These are phyloP conservation scores for Pseudoips prasinana DNA, from an alignment of 2,888 invertebrate species.

Conservation along the genomic window DNA sequence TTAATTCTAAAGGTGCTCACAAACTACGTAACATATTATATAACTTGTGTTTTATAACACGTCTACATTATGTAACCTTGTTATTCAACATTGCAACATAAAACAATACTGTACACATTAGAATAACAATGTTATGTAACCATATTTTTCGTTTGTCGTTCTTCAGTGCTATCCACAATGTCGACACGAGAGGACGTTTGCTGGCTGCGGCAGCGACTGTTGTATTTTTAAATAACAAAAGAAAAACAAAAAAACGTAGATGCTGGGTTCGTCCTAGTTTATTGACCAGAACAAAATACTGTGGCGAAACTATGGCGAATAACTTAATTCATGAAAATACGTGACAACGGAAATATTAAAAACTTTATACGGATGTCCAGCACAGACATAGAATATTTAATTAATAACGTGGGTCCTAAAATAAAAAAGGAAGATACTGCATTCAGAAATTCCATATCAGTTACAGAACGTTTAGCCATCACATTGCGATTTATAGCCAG, in stretches of 20 bases:
- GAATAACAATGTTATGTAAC: slow-evolving; percentile 1
- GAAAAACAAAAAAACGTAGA: slow-evolving; percentile 4
- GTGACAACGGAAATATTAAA: slow-evolving; percentile 6
- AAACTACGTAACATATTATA: slow-evolving; percentile 1
- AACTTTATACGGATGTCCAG: slow-evolving; percentile 21
- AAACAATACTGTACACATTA: slow-evolving; percentile 3
- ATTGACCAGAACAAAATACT: slow-evolving; percentile 3
- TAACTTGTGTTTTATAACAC: slow-evolving; percentile 4
- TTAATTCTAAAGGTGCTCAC: too few species aligned
- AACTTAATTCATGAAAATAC: slow-evolving; percentile 1
- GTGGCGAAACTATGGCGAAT: slow-evolving; percentile 1
- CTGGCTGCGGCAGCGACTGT: slow-evolving; percentile 1
- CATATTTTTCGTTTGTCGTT: slow-evolving; percentile 2
- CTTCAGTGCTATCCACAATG: slow-evolving; percentile 1
- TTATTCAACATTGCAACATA: slow-evolving; percentile 3
- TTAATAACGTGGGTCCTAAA: slow-evolving; percentile 18
- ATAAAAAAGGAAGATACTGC: slow-evolving; percentile 16
- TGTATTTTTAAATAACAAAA: slow-evolving; percentile 1
- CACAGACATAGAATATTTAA: slow-evolving; percentile 19
- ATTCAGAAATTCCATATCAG: slow-evolving; percentile 13
- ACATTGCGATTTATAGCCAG: slow-evolving; percentile 24
- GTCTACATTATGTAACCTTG: slow-evolving; percentile 3
- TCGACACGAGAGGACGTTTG: slow-evolving; percentile 1
- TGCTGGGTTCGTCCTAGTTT: slow-evolving; percentile 3
- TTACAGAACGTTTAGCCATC: slow-evolving; percentile 8